Base-by-base conservation (phyloP, 1,140 invertebrate species). In the Odontomachus brunneus region DNA sequence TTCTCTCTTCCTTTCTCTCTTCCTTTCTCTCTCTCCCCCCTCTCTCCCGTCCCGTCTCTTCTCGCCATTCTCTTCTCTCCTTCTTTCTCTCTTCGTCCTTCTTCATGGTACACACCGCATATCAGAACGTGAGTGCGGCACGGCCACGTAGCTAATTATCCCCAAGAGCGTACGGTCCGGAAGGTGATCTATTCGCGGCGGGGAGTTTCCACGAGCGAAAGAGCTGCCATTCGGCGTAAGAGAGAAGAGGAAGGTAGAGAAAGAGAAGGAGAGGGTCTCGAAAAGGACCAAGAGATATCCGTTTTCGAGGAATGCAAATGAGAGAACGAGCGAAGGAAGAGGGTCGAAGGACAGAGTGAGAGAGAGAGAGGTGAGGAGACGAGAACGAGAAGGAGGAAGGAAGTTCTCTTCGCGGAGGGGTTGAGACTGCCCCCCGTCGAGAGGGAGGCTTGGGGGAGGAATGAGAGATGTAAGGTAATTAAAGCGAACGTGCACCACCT, bases 391-490 rank as follows among this genome's bases (percentile, higher is more conserved):
- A 53, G 62, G 62, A 44, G 38, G 51, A 53, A 76, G 74, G 38
- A 74, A 82, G 69, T 73, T 78, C 75, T 67, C 75, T 69, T 62
- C 51, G 75, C 73, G 44, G 66, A 66, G 60, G 72, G 51, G 57
- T 49, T 22, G 24, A 9, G 33, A 49, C 60, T 62, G 33, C 48
- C 19, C 44, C 48, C 55, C 69, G 44, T 75, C 84, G 60, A 57
- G 51, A 51, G 22, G 84, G 76, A 63, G 75, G 82, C 72, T 33
- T 78, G 38, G 55, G 72, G 89, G 88, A 89, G 90, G 90, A 93
- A 93, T 94, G 91, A 94, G 93, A 93, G 92, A 94, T 94, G 94
- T 92, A 91, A 93, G 93, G 93, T 94, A 94, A 94, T 94, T 94
- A 94, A 94, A 94, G 92, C 92, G 92, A 94, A 94, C 93, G 93